Base-by-base conservation (phyloP, 2,113 vertebrate species). In the Colossoma macropomum region DNA sequence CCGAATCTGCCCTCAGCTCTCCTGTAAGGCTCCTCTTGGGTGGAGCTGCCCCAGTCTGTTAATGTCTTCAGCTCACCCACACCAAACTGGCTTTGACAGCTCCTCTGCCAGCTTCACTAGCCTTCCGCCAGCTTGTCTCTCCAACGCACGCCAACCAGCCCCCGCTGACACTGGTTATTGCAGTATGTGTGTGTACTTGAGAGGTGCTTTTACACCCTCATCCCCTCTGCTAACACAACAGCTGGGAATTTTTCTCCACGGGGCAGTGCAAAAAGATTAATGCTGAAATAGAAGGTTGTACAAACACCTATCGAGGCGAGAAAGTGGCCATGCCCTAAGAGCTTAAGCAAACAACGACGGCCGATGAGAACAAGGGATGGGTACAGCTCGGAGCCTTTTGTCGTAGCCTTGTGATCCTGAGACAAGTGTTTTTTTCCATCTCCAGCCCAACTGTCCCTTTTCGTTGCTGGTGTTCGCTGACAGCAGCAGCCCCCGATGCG, bases 341-440 rank as follows among this genome's bases (percentile, higher is more conserved):
- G 65, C 80, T 82, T 86, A 80, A 86, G 50, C 82, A 86, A 88
- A 88, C 79, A 84, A 32, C 71, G 28, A 25, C 62, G 38, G 74
- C 56, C 17, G 74, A 70, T 60, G 63, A 76, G 80, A 48, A 71
- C 52, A 13, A 66, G 30, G n/a, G 80, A 60, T 41, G 77, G 60
- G 72, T 56, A 52, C 54, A 76, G 77, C 48, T 81, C 73, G 15
- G 27, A 81, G 73, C 59, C 65, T 71, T 45, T 71, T 80, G 69
- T n/a, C 75, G 75, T 71, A 23, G 75, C 68, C 41, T 69, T 62
- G 60, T 32, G 30, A 65, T 87, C 60, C n/a, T 30, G 15, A 45
- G 38, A 6, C 27, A 2, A 9, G 54, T 60, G 38, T 83, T 25
- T 23, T 5, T 82, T 69, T 69, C 62, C 30, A 41, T 76, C 74